Base-by-base conservation (phyloP, 1,140 invertebrate genomes). In the Theocolax elegans region DNA sequence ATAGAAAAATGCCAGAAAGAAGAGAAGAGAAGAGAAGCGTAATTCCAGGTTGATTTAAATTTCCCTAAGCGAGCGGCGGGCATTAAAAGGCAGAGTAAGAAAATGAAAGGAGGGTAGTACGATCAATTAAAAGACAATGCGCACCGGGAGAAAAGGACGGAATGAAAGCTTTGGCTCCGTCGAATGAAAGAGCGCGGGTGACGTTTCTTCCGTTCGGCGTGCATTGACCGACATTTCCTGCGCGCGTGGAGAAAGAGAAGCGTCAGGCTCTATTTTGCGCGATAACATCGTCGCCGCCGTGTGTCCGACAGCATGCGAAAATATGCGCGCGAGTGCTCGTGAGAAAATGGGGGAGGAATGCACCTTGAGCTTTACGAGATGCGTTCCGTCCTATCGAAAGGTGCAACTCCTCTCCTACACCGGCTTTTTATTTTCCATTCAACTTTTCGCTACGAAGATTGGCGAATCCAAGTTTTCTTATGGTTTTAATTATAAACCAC, bases 151-250 rank as follows among this genome's bases (percentile, higher is more conserved):
- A 17, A 56, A 56, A n/a, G n/a, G 58, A 29, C 9, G 63, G 63
- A 63, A 64, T 40, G 60, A 58, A n/a, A 12, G 65, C 10, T 19
- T 12, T 3, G 17, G 25, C 35, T 59, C 56, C 21, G 1, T 6
- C 42, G 25, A n/a, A 21, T 35, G 23, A 63, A 63, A 35, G 46
- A 63, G 62, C 21, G 49, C 49, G 48, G 35, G 51, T 54, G 64
- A 54, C 64, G 64, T 46, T 56, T 29, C 64, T 66, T 66, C 49
- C 64, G 64, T 48, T 44, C 51, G 23, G 65, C 56, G 56, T 51
- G 46, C 56, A 68, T 68, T 60, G 66, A 68, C 66, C 66, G 66
- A 68, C 56, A 68, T 68, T 68, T 68, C 56, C 66, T 60, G 56
- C 19, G 25, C 66, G 19, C n/a, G 25, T 6, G 12, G 35, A 15